Percentiles rank a stretch among this genome's conserved stretches.
Conservation (phyloP, 1,140 invertebrate genomes). For the Calliphora vicina region DNA sequence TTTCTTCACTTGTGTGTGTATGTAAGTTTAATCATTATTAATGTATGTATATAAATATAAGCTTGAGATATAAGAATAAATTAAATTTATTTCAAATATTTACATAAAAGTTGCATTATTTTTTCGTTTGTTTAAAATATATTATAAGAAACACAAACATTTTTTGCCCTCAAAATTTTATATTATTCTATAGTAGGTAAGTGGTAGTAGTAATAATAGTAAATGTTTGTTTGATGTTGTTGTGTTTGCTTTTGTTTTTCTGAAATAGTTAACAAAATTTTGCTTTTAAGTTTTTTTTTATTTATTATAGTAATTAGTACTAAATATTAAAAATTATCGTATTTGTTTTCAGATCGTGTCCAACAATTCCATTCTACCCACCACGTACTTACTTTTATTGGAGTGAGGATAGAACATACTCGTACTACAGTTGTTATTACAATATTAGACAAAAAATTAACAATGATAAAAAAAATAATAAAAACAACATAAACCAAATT, state of each 20-base stretch:
- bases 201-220: slow-evolving; percentile 4
- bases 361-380: not conserved
- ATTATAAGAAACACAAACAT: slow-evolving; percentile 28
- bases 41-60: not conserved
- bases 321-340: not conserved
- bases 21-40: slow-evolving; percentile 3
- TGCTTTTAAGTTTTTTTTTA: slow-evolving; percentile 1
- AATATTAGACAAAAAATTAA: not conserved
- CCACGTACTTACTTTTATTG: not conserved
- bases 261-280: slow-evolving; percentile 14
- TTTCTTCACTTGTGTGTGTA: not conserved
- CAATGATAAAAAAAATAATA: not conserved
- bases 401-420: not conserved
- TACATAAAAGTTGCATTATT: not conserved
- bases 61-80: slow-evolving; percentile 14
- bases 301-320: not conserved
- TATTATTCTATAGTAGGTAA: not conserved
- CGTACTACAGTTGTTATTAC: not conserved
- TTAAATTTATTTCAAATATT: slow-evolving; percentile 3
- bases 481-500: not conserved
- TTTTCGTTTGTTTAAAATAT: not conserved
- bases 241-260: not conserved
- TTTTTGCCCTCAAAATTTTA: not conserved
- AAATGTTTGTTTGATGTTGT: slow-evolving; percentile 3
- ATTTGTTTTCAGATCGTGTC: not conserved